Evolutionary conservation across 2,797 vertebrate genomes (phyloP).

Genomic region (Rhabdophis nuchalis): DNA sequence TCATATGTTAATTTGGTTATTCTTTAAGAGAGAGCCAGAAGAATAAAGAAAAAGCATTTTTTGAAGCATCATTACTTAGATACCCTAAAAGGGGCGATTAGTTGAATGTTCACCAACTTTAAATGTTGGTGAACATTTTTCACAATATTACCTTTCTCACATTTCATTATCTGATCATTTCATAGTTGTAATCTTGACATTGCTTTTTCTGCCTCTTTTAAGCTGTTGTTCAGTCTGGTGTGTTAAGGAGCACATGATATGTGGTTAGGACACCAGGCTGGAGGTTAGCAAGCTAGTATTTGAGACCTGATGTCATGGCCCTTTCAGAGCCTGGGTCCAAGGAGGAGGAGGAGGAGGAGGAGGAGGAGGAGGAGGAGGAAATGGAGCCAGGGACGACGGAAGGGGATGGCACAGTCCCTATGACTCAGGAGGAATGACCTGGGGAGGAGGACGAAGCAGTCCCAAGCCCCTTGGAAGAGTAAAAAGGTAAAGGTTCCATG

Average conservation of each 20-base stretch:
- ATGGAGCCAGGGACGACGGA: not conserved
- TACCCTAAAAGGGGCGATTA: not conserved
- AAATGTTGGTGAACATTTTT: not conserved
- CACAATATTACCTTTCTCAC: not conserved
- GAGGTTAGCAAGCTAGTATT: not conserved
- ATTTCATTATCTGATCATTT: not conserved
- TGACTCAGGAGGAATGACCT: not conserved
- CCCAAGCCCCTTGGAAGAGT: not conserved
- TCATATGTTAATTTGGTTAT: not conserved
- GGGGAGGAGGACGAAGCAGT: not conserved
- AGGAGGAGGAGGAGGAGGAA: not conserved
- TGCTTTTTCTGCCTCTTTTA: not conserved
- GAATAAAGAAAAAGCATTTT: not conserved
- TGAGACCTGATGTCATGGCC: not conserved
- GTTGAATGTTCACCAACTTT: not conserved
- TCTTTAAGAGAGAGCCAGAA: not conserved
- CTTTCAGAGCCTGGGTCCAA: rapidly evolving
- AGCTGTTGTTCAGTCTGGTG: not conserved
- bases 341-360: not conserved
- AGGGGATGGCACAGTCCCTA: too few relatives aligned
- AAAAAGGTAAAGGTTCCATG: too few relatives aligned
- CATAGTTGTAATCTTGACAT: not conserved
- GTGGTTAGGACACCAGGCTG: not conserved
- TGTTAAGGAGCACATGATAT: not conserved
- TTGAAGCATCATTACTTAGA: not conserved